Conservation (phyloP, 1,140 invertebrate genomes). For the Pseudomyrmex concolor region DNA sequence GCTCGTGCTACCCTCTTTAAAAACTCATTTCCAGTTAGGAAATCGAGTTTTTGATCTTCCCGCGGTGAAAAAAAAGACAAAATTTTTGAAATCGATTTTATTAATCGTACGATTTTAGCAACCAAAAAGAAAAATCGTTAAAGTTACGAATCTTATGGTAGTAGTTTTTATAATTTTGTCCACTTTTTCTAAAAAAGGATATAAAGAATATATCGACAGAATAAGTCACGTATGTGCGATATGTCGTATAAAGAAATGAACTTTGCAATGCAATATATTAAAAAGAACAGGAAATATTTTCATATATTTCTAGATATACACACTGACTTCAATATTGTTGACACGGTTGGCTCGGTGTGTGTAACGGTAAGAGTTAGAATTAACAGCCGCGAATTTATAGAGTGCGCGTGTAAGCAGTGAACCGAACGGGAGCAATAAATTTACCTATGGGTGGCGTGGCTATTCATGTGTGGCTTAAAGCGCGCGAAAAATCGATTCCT, state of each 20-base stretch:
- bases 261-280: no score
- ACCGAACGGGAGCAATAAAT: conserved; percentile 7
- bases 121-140: not conserved
- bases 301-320: no score
- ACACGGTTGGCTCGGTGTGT: no score
- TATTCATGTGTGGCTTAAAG: not conserved
- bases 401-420: not conserved
- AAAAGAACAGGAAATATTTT: no score
- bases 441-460: not conserved
- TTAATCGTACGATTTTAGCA: not conserved
- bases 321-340: no score
- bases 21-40: conserved; percentile 19
- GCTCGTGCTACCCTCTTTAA: not conserved
- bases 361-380: conserved; percentile 1
- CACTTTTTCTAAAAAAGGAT: no score
- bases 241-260: no score
- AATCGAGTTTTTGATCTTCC: not conserved
- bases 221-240: no score
- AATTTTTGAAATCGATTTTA: conserved; percentile 15
- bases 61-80: not conserved
- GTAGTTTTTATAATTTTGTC: no score
- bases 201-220: no score
- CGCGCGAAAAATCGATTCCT: not conserved
- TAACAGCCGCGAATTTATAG: conserved; percentile 14
- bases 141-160: not conserved